Base-by-base conservation (phyloP, 2,113 vertebrate genomes). In the Pangasianodon hypophthalmus region DNA sequence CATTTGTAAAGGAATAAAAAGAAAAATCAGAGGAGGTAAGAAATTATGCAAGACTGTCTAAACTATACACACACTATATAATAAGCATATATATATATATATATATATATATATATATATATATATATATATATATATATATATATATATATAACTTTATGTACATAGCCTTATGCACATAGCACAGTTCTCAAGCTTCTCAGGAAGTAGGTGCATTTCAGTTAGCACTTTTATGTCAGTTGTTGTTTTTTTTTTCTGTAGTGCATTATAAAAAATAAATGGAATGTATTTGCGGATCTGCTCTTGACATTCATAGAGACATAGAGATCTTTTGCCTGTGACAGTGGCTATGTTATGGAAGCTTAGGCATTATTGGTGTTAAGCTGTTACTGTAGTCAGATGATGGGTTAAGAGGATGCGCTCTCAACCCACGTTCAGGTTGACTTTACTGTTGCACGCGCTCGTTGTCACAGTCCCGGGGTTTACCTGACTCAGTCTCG, bases 11-110 rank as follows among this genome's bases (percentile, higher is more conserved):
- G 95, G 95, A 95, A 93, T 93, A 93, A 94, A 94, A 95, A 93
- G 92, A 91, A 91, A 91, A 91, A 89, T 24, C 94, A 87, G 41
- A 92, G 54, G 46, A 96, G 95, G 96, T 96, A 96, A 94, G 83
- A 46, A 50, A 60, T 50, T 84, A 60, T 80, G 6, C 44, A 26
- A 19, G 2, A 84, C 5, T 44, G 37, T 44, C 44, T 26, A 44
- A 84, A 84, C 56, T 73, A n/a, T 44, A 50, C 56, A 44, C 60
- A 73, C 13, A 79, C 11, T 50, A 77, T 73, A 32, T 18, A 52
- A 81, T 54, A 54, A 54, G 7, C 14, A n/a, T 69, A 5, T n/a
- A n/a, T 67, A 4, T 9, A 29, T 29, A n/a, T 67, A 4, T 10
- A 29, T 29, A 32, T 69, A 6, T n/a, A n/a, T 67, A 4, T 10